Evolutionary conservation across 2,888 invertebrate genomes (phyloP).

Genomic region (Watsonalla cultraria): DNA sequence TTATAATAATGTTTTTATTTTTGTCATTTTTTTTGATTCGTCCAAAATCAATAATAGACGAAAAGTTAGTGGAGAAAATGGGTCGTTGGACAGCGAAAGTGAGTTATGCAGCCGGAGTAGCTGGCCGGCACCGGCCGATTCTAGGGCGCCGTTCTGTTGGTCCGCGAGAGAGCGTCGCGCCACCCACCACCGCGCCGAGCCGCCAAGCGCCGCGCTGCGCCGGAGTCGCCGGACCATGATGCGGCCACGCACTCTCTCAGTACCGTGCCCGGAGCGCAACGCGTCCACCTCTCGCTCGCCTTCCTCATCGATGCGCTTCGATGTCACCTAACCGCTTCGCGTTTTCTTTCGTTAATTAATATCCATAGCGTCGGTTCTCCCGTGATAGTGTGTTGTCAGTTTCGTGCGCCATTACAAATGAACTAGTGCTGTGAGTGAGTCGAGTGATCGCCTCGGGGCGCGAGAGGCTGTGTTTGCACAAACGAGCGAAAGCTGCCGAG

Average conservation of each 20-base stretch:
- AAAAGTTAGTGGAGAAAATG: slow-evolving; percentile 41
- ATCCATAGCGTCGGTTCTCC: slow-evolving; percentile 6
- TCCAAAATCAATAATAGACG: slow-evolving; percentile 6
- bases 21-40: neutral
- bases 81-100: slow-evolving; percentile 56
- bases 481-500: slow-evolving; percentile 66
- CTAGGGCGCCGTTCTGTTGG: slow-evolving; percentile 47
- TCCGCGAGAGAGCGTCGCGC: slow-evolving; percentile 25
- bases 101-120: slow-evolving; percentile 35
- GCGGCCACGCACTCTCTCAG: slow-evolving; percentile 28
- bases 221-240: slow-evolving; percentile 14
- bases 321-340: slow-evolving; percentile 23
- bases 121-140: slow-evolving; percentile 40
- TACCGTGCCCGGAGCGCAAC: slow-evolving; percentile 31
- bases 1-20: neutral
- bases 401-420: slow-evolving; percentile 15
- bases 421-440: slow-evolving; percentile 19
- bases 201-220: slow-evolving; percentile 1
- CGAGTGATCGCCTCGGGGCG: slow-evolving; percentile 9
- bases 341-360: neutral
- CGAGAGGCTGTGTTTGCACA: slow-evolving; percentile 48
- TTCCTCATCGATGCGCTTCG: slow-evolving; percentile 18
- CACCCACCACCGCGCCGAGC: neutral
- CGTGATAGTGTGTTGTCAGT: slow-evolving; percentile 14
- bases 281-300: slow-evolving; percentile 14